A percentile compares a stretch with the other conserved stretches of the same genome.
Conservation (phyloP, 2,113 vertebrate species). For the Physeter macrocephalus region DNA sequence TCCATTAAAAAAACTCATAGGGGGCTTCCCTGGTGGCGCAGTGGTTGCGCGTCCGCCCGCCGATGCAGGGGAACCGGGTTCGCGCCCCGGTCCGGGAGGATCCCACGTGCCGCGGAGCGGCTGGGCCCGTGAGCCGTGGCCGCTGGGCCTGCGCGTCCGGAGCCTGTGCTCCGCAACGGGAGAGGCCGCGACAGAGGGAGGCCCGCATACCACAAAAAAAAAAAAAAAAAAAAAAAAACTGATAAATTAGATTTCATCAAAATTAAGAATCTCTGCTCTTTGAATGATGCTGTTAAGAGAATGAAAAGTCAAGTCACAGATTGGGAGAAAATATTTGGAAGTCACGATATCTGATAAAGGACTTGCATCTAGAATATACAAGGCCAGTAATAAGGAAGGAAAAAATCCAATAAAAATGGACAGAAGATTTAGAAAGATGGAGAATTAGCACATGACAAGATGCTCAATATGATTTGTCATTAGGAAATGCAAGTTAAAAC, state of each 20-base stretch:
- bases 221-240: not conserved
- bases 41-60: no score
- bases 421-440: not conserved
- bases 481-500: not conserved
- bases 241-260: not conserved
- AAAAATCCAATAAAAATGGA: not conserved
- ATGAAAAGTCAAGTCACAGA: not conserved
- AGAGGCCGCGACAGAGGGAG: no score
- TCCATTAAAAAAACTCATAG: not conserved
- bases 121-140: no score
- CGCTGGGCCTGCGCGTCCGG: no score
- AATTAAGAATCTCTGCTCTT: not conserved
- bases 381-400: not conserved
- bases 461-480: rapidly evolving
- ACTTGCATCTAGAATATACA: not conserved
- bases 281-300: not conserved
- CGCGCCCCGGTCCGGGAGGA: no score
- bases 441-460: not conserved
- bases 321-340: not conserved
- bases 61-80: no score
- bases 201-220: no score
- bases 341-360: not conserved
- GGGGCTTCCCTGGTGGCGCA: no score
- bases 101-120: no score
- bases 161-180: no score